A percentile compares a stretch with the other conserved stretches of the same genome.
phyloP scores from a whole-genome alignment of 2,797 vertebrate species.

The Cyprinella venusta region DNA sequence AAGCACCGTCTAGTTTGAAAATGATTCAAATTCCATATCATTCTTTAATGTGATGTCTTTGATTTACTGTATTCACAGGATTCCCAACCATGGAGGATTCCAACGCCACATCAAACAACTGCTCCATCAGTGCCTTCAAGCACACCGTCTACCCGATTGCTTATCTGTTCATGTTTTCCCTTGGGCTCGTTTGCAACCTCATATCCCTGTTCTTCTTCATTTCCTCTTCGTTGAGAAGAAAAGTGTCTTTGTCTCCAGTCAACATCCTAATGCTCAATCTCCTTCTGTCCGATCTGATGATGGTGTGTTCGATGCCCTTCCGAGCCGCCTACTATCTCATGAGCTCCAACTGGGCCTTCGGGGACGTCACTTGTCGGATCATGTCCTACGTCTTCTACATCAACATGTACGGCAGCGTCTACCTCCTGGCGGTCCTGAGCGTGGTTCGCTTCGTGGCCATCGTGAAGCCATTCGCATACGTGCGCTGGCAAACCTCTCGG shows the following conservation, averaged over 20 bases:
- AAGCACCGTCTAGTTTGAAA: neutral
- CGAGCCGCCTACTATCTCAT: slow-evolving; percentile 74
- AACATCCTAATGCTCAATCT: slow-evolving; percentile 81
- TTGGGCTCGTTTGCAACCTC: slow-evolving; percentile 72
- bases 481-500: slow-evolving; percentile 60
- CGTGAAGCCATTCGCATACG: slow-evolving; percentile 65
- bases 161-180: slow-evolving; percentile 77
- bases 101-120: slow-evolving; percentile 46
- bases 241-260: slow-evolving; percentile 60
- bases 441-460: slow-evolving; percentile 76
- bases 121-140: slow-evolving; percentile 72
- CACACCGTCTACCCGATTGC: slow-evolving; percentile 69
- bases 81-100: neutral
- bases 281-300: slow-evolving; percentile 78
- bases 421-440: slow-evolving; percentile 76
- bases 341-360: slow-evolving; percentile 73
- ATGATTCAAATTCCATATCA: neutral
- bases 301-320: slow-evolving; percentile 77
- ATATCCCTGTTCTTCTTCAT: slow-evolving; percentile 77
- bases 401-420: slow-evolving; percentile 84
- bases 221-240: slow-evolving; percentile 63
- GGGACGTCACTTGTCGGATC: slow-evolving; percentile 72
- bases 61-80: slow-evolving; percentile 4
- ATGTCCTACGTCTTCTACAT: slow-evolving; percentile 77
- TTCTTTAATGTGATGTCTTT: neutral